Base-by-base conservation (phyloP, 92 coral and sea anemone species). In the Actinostola sp. region DNA sequence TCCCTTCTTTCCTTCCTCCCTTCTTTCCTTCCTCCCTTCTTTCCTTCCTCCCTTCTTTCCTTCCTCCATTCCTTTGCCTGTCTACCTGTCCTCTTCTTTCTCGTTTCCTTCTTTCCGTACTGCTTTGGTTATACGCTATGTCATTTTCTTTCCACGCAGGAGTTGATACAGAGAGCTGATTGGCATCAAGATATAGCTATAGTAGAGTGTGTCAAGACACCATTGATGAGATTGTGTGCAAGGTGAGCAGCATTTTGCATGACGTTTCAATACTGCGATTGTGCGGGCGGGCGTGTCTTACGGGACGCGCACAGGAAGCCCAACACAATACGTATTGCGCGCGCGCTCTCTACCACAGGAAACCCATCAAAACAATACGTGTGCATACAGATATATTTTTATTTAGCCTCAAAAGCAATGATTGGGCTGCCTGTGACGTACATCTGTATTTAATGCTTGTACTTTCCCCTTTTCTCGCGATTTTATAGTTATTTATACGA, bases 191-290 rank as follows among this genome's bases (percentile, higher is more conserved):
- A 76, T 29, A 27, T 53, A 28, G 62, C 8, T 15, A 16, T 59
- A 42, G 77, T 78, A 35, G 93, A 84, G 54, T 70, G 85, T 57
- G 63, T 93, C 32, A 90, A 61, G 80, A 54, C 29, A 17, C 96
- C 98, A 1, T 71, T 93, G 21, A 78, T 93, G 80, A 84, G 89
- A 48, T 57, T 89, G 24, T 93, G 98, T 72, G 84, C 96, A 26
- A 73, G 90, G 96, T 93, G 75, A 31, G 69, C 29, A 56, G 3
- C 6, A 23, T 29, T 30, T 3, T 56, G 5, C n/a, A 56, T 12
- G 33, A 26, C 36, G 5, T 2, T 25, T 2, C 21, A 51, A 24
- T 17, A 51, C 36, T 14, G n/a, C 65, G 30, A 9, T 34, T 2
- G 67, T 28, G n/a, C 42, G 42, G 42, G 42, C 4, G 42, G 42